phyloP scores from a whole-genome alignment of 2,797 vertebrate species.

The Danio aesculapii region DNA sequence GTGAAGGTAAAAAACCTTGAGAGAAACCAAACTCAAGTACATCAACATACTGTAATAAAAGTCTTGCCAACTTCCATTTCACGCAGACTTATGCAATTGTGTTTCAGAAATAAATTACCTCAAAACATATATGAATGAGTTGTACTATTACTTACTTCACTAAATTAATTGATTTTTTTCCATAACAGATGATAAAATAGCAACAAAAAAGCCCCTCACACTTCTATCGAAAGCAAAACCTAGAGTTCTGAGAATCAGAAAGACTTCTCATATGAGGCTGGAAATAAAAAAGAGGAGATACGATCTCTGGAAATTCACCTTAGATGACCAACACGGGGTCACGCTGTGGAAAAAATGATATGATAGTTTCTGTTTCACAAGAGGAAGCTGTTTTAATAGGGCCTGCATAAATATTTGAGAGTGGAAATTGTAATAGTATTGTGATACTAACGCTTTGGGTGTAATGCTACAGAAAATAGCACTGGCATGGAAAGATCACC shows the following conservation, averaged over 20 bases:
- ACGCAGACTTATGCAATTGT: too few relatives aligned
- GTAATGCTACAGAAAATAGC: background rate
- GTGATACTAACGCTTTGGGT: background rate
- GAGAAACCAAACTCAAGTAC: too few relatives aligned
- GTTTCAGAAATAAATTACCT: background rate
- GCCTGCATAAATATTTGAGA: constrained; percentile 34
- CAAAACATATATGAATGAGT: background rate
- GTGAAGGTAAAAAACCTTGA: too few relatives aligned
- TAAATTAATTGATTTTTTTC: background rate
- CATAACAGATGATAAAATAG: background rate
- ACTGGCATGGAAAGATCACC: constrained; percentile 43
- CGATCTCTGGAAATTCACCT: background rate
- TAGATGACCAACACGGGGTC: background rate
- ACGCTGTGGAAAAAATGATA: constrained; percentile 20
- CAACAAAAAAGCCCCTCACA: background rate
- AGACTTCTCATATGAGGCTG: constrained; percentile 12
- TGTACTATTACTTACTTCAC: background rate
- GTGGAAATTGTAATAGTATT: constrained; percentile 34
- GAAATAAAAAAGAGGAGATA: background rate
- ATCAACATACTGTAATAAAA: too few relatives aligned
- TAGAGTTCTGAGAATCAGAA: background rate
- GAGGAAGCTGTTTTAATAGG: constrained; percentile 30
- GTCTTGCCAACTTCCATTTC: too few relatives aligned
- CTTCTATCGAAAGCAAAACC: background rate
- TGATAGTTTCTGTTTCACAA: constrained; percentile 22